Evolutionary conservation across 30 jellyfish, hydroid and myxozoan species (phyloP), one percentile per base, ranked within the genome.

Genomic region (Mastigias papua): DNA sequence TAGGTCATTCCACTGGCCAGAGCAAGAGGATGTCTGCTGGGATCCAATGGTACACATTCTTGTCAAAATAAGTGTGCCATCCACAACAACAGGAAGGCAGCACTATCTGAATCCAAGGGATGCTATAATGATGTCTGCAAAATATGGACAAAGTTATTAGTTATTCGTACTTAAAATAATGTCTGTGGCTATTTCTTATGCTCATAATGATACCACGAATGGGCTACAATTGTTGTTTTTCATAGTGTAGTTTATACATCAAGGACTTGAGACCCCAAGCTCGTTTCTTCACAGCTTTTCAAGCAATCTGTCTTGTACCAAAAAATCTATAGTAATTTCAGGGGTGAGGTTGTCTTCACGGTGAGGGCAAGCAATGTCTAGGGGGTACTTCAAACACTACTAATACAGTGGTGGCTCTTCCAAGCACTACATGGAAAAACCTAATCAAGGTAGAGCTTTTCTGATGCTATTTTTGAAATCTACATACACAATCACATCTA

Each of bases 1-100:
- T 26, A 26, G 50, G 15, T 68, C 80, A 22, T 68, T 68, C 34
- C 50, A 68, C n/a, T 68, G 80, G 80, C 80, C 46, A 31, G 80
- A 68, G 11, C 21, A 8, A 9, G 80, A 68, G 5, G 80, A 68
- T 25, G 25, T 31, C 25, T 68, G 80, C 50, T 68, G 46, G 50
- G 80, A 10, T 8, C 80, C 80, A 68, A 61, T 61, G 73, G 34
- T 28, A 61, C 73, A 61, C 34, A 28, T 61, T 20, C 34, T 61
- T 6, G 73, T 7, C 8, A 7, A 61, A 20, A 28, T 61, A n/a
- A 20, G 10, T 61, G 73, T 19, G 20, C 73, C 73, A 61, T 61
- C 73, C 30, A 61, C 73, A 61, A 61, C 30, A 19, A 6, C 73
- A 61, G 73, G 73, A 61, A 61, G 73, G 73, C 73, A 61, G 34